Percentiles rank a stretch among this genome's conserved stretches.
These are phyloP conservation scores for Syritta pipiens DNA, from an alignment of 2,888 invertebrate species.

Conservation along the genomic window DNA sequence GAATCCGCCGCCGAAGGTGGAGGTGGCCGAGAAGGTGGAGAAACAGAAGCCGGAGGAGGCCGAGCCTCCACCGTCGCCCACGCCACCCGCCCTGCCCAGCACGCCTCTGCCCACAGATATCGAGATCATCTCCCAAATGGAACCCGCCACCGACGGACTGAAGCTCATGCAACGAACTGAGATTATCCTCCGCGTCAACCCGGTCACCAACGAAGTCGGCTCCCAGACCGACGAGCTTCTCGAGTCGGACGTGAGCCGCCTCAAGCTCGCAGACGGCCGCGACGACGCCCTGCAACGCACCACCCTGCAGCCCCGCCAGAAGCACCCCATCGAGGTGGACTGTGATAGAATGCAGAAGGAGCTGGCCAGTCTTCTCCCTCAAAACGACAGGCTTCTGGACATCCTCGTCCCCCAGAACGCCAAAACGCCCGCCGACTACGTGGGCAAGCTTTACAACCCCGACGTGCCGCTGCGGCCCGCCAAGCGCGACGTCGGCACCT, in stretches of 20 bases:
- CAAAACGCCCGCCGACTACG: constrained; percentile 77
- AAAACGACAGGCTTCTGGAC: constrained; percentile 84
- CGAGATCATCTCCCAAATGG: constrained; percentile 71
- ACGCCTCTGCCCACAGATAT: constrained; percentile 66
- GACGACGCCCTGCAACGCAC: constrained; percentile 72
- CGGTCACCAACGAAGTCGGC: constrained; percentile 83
- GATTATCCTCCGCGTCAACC: constrained; percentile 83
- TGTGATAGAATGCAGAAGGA: constrained; percentile 86
- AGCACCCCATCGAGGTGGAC: constrained; percentile 87
- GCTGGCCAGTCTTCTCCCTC: constrained; percentile 82
- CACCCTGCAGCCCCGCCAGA: constrained; percentile 81
- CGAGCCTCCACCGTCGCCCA: constrained; percentile 22
- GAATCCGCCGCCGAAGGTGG: constrained; percentile 13
- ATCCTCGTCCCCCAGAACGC: constrained; percentile 79
- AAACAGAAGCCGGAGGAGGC: constrained; percentile 29
- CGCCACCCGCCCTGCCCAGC: constrained; percentile 57
- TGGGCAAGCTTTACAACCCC: constrained; percentile 78
- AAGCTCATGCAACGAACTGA: constrained; percentile 84
- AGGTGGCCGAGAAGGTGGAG: constrained; percentile 58
- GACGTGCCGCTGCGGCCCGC: constrained; percentile 76
- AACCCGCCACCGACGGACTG: constrained; percentile 76
- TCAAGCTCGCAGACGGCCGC: constrained; percentile 70
- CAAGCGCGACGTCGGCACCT: constrained; percentile 79
- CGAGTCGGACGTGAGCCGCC: constrained; percentile 74
- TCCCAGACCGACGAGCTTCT: constrained; percentile 81